These are phyloP conservation scores for Falco punctatus DNA, from an alignment of 2,113 vertebrate genomes.

Conservation along the genomic window DNA sequence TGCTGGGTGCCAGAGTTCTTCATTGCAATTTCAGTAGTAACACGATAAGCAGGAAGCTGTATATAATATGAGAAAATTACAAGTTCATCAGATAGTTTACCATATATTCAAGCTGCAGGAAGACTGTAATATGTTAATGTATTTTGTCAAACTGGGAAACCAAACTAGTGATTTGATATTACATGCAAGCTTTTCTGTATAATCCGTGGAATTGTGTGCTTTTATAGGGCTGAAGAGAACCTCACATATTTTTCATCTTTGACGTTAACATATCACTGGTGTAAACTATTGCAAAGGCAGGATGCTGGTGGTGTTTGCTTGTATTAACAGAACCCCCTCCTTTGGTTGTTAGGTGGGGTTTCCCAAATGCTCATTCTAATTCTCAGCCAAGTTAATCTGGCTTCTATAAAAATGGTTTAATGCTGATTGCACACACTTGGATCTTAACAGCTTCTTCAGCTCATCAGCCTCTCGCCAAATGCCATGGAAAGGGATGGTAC, in stretches of 20 bases:
- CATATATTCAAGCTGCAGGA: not conserved
- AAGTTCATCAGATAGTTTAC: not conserved
- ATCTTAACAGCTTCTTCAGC: not conserved
- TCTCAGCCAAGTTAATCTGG: not conserved
- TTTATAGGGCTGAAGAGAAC: not conserved
- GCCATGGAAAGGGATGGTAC: not conserved
- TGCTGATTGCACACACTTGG: not conserved
- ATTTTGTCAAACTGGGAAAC: not conserved
- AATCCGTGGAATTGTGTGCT: not conserved
- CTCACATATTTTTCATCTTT: not conserved
- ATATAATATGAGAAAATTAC: not conserved
- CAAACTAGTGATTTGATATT: not conserved
- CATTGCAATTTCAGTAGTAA: not conserved
- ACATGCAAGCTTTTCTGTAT: not conserved
- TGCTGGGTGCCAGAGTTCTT: not conserved
- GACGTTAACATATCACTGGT: accelerated
- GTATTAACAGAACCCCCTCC: not conserved
- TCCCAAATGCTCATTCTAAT: not conserved
- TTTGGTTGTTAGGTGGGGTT: not conserved
- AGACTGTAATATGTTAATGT: not conserved
- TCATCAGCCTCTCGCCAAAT: not conserved
- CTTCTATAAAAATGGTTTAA: not conserved
- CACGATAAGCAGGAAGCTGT: not conserved
- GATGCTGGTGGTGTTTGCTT: not conserved
- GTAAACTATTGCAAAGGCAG: not conserved